Conservation (phyloP, 1,140 invertebrate species). For the Aporrectodea caliginosa region DNA sequence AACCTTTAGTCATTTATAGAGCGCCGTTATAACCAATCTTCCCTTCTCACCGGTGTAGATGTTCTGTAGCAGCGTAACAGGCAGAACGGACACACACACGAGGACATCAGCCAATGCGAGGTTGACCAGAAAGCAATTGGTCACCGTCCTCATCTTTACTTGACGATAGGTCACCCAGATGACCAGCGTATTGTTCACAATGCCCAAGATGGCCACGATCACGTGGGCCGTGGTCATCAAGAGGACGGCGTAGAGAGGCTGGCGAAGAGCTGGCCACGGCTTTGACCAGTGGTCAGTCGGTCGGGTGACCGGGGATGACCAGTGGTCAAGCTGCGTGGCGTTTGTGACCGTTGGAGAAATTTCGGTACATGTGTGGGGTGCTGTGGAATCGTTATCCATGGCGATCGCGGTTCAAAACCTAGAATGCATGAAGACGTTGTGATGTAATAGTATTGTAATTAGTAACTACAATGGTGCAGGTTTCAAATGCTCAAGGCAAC, state of each 20-base stretch:
- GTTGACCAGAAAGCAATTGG: constrained; percentile 58
- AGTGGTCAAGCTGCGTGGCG: too few relatives aligned
- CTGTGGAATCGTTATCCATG: too few relatives aligned
- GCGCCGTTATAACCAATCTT: too few relatives aligned
- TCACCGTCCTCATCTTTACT: constrained; percentile 73
- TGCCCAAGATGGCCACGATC: constrained; percentile 76
- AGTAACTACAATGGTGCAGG: too few relatives aligned
- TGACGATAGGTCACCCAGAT: constrained; percentile 80
- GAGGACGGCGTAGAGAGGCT: constrained; percentile 6
- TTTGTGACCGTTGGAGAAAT: too few relatives aligned
- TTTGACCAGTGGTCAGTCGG: constrained; percentile 1
- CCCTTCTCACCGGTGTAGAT: constrained; percentile 29
- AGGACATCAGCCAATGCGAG: constrained; percentile 46
- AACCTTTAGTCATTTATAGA: too few relatives aligned
- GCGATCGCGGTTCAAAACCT: too few relatives aligned
- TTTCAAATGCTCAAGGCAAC: too few relatives aligned
- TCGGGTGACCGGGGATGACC: neutral
- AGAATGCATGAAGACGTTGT: too few relatives aligned
- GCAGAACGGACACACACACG: constrained; percentile 39
- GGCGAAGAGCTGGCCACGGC: constrained; percentile 15
- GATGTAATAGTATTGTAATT: too few relatives aligned
- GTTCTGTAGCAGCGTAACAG: constrained; percentile 35
- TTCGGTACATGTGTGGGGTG: too few relatives aligned
- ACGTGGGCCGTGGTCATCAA: constrained; percentile 65
- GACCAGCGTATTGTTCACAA: constrained; percentile 84